Base-by-base conservation (phyloP, 2,113 vertebrate genomes). In the Crotophaga sulcirostris region DNA sequence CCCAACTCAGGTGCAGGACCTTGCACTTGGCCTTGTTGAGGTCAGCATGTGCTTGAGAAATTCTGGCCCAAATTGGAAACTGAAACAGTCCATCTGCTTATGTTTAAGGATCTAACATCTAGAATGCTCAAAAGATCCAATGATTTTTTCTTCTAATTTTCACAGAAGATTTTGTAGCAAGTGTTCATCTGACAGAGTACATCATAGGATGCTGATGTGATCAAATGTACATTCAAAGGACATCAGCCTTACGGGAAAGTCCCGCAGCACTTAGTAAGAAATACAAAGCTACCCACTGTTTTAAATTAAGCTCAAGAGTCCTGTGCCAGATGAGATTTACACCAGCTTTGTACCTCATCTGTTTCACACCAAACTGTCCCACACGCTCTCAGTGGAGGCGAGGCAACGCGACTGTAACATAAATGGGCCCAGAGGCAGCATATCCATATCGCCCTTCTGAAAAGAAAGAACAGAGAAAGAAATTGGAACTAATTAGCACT, bases 401-500 rank as follows among this genome's bases (percentile, higher is more conserved):
- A 68, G 31, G 34, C 79, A 51, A 49, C 1, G n/a, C 59, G 52
- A 34, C 58, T 40, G 68, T 9, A n/a, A 25, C 55, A 26, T 44
- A 56, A 69, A 74, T 6, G 23, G 2, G 10, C 36, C 40, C 55
- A 38, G 62, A 83, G 62, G 54, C 52, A 42, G 68, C 73, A 40
- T 52, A 58, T 76, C 40, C 60, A 9, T 26, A 52, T 20, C 34
- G 42, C 31, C 69, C 67, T 34, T 11, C 56, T 3, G 1, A 52
- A 63, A 44, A 72, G 49, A 52, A 72, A 40, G 69, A 69, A 54
- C 8, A 70, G 73, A 90, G 81, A 45, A 69, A 90, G 88, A 88
- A 91, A 85, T 45, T 3, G 2, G 70, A 68, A 55, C 51, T 75
- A 70, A 89, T 95, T 94, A 96, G 76, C 36, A 49, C 54, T 34